Conservation (phyloP, 2,888 invertebrate species). For the Andrena bicolor region DNA sequence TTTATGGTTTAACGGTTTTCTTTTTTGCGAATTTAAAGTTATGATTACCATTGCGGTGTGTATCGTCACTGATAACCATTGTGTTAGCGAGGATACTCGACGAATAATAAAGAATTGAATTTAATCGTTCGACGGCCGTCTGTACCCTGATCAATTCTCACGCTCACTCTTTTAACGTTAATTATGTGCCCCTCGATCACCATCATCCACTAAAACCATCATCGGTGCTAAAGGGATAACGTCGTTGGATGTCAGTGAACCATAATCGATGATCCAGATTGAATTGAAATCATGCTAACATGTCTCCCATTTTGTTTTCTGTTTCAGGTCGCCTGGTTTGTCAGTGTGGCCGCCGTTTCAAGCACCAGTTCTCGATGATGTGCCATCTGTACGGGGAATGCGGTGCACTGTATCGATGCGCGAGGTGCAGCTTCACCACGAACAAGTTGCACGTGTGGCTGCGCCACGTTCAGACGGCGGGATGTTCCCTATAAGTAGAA, state of each 20-base stretch:
- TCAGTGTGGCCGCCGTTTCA: conserved; percentile 72
- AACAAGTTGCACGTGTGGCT: conserved; percentile 68
- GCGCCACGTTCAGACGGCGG: conserved; percentile 17
- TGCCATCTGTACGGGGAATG: conserved; percentile 80
- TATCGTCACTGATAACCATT: conserved; percentile 77
- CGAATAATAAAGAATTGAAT: conserved; percentile 81
- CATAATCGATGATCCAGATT: too few species aligned
- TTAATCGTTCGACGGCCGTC: conserved; percentile 76
- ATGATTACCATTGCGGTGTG: conserved; percentile 76
- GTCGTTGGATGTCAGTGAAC: too few species aligned
- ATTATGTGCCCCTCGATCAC: not conserved
- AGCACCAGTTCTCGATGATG: conserved; percentile 76
- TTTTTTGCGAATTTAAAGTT: conserved; percentile 68
- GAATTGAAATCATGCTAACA: conserved; percentile 60
- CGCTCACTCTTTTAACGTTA: not conserved
- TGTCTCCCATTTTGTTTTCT: conserved; percentile 45
- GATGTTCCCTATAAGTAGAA: not conserved
- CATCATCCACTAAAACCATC: too few species aligned
- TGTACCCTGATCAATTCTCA: conserved; percentile 20
- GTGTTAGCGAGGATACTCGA: conserved; percentile 76
- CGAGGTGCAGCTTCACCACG: conserved; percentile 76
- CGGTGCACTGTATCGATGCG: conserved; percentile 79
- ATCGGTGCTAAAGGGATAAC: too few species aligned
- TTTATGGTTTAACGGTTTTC: conserved; percentile 74
- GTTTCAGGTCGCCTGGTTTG: conserved; percentile 72